Evolutionary conservation across 2,113 vertebrate species (phyloP).

Genomic region (Butastur rufipennis): DNA sequence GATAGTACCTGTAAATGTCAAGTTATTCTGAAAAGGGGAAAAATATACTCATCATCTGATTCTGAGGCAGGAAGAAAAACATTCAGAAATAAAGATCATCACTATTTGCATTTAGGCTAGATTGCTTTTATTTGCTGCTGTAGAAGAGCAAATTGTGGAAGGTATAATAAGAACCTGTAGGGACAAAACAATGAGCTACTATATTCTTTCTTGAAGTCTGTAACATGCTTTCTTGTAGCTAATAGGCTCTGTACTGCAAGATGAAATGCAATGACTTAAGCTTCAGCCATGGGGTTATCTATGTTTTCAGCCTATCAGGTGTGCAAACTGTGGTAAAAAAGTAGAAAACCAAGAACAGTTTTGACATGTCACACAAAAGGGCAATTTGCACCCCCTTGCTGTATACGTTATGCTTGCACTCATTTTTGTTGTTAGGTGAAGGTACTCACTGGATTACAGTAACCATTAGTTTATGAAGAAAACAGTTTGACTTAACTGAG

Average conservation of each 20-base stretch:
- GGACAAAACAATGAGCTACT: neutral
- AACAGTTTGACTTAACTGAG: neutral
- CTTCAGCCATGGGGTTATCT: neutral
- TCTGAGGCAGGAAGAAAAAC: slow-evolving; percentile 23
- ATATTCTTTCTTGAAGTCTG: neutral
- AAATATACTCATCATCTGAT: slow-evolving; percentile 68
- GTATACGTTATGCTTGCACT: neutral
- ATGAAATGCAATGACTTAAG: neutral
- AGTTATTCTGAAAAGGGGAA: slow-evolving; percentile 95
- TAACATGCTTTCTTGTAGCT: neutral
- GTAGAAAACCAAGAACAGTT: neutral
- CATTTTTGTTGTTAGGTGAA: neutral
- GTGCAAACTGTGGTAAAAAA: neutral
- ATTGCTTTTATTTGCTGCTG: neutral
- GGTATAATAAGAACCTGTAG: neutral
- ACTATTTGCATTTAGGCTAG: neutral
- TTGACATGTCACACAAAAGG: neutral
- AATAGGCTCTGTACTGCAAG: neutral
- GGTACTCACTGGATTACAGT: neutral
- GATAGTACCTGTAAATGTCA: slow-evolving; percentile 99
- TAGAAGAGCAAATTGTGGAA: neutral
- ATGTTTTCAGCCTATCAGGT: neutral
- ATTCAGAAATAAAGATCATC: neutral
- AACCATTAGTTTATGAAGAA: neutral
- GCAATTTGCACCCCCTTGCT: neutral